These are phyloP conservation scores for Leucophenga montana DNA, from an alignment of 2,888 invertebrate species.

Conservation along the genomic window DNA sequence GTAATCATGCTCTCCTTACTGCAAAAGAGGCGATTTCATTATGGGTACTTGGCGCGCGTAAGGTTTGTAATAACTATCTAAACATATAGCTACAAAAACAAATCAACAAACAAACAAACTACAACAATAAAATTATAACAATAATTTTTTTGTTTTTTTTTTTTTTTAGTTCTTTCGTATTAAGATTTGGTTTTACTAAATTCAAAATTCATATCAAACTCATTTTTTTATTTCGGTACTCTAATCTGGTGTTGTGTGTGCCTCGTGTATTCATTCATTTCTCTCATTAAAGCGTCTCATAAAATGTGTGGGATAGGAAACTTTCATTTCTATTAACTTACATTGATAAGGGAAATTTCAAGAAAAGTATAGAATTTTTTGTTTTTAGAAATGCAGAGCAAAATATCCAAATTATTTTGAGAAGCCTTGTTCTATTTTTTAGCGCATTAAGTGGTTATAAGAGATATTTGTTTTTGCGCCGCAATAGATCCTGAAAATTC, in stretches of 20 bases:
- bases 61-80: conserved; percentile 77
- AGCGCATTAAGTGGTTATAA: too few relatives aligned
- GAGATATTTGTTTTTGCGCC: too few relatives aligned
- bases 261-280: conserved; percentile 21
- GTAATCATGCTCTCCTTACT: conserved; percentile 88
- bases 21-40: conserved; percentile 95
- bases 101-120: background rate
- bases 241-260: conserved; percentile 6
- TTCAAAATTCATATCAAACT: conserved; percentile 15
- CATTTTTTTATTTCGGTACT: conserved; percentile 8
- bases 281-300: conserved; percentile 50
- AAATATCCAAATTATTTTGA: too few relatives aligned
- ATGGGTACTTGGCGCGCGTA: conserved; percentile 94
- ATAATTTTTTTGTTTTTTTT: background rate
- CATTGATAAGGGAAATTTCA: too few relatives aligned
- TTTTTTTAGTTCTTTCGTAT: too few relatives aligned
- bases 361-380: too few relatives aligned
- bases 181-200: conserved; percentile 14
- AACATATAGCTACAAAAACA: background rate
- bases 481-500: too few relatives aligned
- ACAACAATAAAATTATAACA: background rate
- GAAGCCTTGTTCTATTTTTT: too few relatives aligned
- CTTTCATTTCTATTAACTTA: too few relatives aligned
- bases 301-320: too few relatives aligned
- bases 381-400: too few relatives aligned